Conservation (phyloP, 2,113 vertebrate species). For the Callipepla squamata region DNA sequence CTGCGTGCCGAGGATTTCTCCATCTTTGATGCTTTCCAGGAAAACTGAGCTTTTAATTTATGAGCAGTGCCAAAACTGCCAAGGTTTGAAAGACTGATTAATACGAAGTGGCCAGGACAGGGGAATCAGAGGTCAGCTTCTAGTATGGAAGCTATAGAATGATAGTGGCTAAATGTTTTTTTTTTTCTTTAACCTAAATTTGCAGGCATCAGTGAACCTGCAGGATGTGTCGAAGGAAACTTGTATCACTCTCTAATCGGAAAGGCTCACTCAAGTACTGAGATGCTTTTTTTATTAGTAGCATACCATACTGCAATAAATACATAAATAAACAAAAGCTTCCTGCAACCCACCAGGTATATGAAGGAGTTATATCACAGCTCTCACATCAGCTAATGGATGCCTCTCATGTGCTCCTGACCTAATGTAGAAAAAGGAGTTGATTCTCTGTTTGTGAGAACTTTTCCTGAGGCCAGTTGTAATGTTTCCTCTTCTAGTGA, state of each 20-base stretch:
- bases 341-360: neutral
- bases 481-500: neutral
- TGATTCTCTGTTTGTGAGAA: neutral
- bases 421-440: neutral
- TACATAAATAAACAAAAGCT: neutral
- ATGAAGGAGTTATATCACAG: neutral
- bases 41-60: neutral
- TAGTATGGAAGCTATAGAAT: neutral
- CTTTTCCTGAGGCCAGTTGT: neutral
- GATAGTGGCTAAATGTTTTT: neutral
- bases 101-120: neutral
- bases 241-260: neutral
- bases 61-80: neutral
- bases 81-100: neutral
- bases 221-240: neutral
- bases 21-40: neutral
- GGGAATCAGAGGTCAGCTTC: neutral
- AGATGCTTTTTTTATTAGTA: neutral
- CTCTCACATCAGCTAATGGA: neutral
- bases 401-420: accelerated
- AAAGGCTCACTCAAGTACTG: neutral
- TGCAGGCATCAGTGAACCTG: neutral
- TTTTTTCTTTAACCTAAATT: neutral
- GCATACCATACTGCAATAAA: neutral
- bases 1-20: neutral